Evolutionary conservation across 2,888 invertebrate species (phyloP).

Genomic region (Caenorhabditis afra): DNA sequence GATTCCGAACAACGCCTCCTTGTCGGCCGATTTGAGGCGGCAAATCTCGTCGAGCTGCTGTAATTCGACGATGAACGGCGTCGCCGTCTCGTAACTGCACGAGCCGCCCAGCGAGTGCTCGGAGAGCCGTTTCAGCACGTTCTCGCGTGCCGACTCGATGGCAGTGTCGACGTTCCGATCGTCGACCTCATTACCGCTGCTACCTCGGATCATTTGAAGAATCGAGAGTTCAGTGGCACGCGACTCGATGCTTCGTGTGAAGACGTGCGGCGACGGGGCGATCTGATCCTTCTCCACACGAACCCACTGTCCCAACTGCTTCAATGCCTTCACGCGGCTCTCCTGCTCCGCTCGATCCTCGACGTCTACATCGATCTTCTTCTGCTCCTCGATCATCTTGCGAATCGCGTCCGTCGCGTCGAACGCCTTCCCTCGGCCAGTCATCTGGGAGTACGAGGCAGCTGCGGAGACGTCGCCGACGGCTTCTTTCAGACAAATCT

Average conservation of each 20-base stretch:
- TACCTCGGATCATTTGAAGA: conserved; percentile 19
- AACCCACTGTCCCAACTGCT: conserved; percentile 34
- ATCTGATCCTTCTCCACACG: conserved; percentile 36
- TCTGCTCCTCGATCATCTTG: conserved; percentile 29
- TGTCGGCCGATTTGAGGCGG: conserved; percentile 11
- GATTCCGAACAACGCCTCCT: conserved; percentile 20
- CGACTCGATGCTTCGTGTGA: conserved; percentile 29
- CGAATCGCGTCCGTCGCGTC: conserved; percentile 23
- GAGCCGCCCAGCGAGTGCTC: conserved; percentile 42
- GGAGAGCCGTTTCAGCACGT: conserved; percentile 14
- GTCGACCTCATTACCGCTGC: no score
- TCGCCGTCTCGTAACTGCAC: conserved; percentile 50
- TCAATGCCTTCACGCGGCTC: conserved; percentile 27
- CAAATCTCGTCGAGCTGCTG: conserved; percentile 40
- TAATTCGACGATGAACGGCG: conserved; percentile 41
- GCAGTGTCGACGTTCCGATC: conserved; percentile 7
- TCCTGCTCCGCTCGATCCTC: conserved; percentile 22
- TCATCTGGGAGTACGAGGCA: conserved; percentile 7
- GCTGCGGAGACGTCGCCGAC: conserved; percentile 35
- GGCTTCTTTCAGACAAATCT: conserved; percentile 47
- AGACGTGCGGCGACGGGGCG: conserved; percentile 41
- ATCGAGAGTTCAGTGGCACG: conserved; percentile 26
- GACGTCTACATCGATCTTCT: neutral
- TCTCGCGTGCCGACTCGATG: conserved; percentile 9
- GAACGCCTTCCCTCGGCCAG: conserved; percentile 33